phyloP scores from a whole-genome alignment of 2,888 invertebrate species.

The Lottia gigantea region DNA sequence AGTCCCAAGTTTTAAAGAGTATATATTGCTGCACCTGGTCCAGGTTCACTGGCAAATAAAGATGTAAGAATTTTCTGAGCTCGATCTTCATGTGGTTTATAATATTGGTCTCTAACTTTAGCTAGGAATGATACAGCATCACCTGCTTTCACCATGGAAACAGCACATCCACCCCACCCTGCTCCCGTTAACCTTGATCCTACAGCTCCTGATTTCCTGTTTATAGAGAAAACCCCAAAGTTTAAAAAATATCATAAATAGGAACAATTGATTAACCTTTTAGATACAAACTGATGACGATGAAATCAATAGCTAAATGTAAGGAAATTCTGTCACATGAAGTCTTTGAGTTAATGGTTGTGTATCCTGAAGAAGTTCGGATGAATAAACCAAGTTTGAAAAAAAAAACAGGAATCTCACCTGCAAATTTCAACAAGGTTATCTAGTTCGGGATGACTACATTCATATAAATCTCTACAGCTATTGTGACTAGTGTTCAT shows the following conservation, averaged over 20 bases:
- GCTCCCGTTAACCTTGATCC: slow-evolving; percentile 96
- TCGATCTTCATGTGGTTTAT: slow-evolving; percentile 72
- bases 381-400: background rate
- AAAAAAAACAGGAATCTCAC: slow-evolving; percentile 68
- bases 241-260: too few species aligned
- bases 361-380: background rate
- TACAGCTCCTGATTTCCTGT: slow-evolving; percentile 73
- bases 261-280: too few species aligned
- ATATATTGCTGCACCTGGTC: slow-evolving; percentile 66
- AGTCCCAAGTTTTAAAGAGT: slow-evolving; percentile 9
- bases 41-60: slow-evolving; percentile 78
- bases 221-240: slow-evolving; percentile 12
- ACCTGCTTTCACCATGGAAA: slow-evolving; percentile 81
- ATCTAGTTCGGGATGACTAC: slow-evolving; percentile 90
- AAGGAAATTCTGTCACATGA: too few species aligned
- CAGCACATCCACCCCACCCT: slow-evolving; percentile 97
- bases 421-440: slow-evolving; percentile 78
- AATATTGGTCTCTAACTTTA: slow-evolving; percentile 78
- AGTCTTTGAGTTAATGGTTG: background rate
- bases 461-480: slow-evolving; percentile 86
- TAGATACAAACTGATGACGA: too few species aligned
- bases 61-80: slow-evolving; percentile 72
- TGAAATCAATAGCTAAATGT: too few species aligned
- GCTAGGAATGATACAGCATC: slow-evolving; percentile 76
- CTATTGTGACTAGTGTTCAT: slow-evolving; percentile 93